phyloP scores from a whole-genome alignment of 37 sponge, comb jelly and placozoan species.

The Bolinopsis microptera region DNA sequence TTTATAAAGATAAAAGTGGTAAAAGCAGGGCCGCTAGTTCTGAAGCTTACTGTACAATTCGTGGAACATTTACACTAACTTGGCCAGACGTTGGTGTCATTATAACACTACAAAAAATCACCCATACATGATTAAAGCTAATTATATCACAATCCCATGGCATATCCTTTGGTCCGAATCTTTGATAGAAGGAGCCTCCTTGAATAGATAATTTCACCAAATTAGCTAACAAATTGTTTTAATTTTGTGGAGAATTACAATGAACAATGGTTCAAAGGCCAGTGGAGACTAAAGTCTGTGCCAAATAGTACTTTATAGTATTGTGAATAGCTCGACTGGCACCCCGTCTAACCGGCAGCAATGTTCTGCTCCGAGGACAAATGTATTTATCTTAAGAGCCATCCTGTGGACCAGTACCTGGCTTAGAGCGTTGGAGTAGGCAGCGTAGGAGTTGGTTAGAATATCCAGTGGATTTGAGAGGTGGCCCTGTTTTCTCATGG shows the following conservation, averaged over 20 bases:
- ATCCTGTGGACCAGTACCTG: constrained; percentile 28
- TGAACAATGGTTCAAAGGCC: constrained; percentile 19
- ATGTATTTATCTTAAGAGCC: too few relatives aligned
- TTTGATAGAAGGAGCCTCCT: neutral
- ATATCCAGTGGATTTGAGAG: constrained; percentile 13
- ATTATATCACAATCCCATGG: constrained; percentile 44
- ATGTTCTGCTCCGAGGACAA: too few relatives aligned
- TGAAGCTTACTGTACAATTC: neutral
- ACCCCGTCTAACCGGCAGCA: neutral
- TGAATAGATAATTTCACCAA: neutral
- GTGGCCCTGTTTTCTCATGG: constrained; percentile 3
- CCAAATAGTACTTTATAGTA: neutral
- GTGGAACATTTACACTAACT: constrained; percentile 36
- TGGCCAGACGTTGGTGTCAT: constrained; percentile 3
- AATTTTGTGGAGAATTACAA: constrained; percentile 47
- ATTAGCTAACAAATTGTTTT: constrained; percentile 50
- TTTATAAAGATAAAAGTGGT: constrained; percentile 56
- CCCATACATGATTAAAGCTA: constrained; percentile 36
- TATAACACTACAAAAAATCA: constrained; percentile 38
- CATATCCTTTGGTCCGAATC: constrained; percentile 34
- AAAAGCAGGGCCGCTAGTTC: constrained; percentile 1
- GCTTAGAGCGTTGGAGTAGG: constrained; percentile 40
- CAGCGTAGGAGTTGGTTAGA: constrained; percentile 58
- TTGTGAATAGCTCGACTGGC: neutral
- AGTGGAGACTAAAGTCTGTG: neutral